phyloP scores from a whole-genome alignment of 23 tunicate species.

The Styela clava region DNA sequence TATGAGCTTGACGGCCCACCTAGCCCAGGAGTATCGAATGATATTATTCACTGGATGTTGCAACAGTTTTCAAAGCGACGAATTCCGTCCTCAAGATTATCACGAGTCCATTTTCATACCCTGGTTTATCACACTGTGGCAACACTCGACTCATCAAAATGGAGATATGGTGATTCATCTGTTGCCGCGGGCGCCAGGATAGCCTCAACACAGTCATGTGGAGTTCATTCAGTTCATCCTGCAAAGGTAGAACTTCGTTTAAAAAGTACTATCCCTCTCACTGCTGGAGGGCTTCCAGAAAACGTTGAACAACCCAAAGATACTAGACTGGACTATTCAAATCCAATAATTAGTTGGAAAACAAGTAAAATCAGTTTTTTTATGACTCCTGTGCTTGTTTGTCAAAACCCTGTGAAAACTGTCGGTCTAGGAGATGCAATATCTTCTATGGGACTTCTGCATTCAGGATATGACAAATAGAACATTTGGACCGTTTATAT shows the following conservation, averaged over 20 bases:
- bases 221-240: conserved; percentile 36
- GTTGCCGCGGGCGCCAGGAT: conserved; percentile 73
- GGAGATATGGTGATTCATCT: conserved; percentile 55
- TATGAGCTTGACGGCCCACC: conserved; percentile 46
- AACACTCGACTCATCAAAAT: conserved; percentile 26
- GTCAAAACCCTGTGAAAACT: conserved; percentile 75
- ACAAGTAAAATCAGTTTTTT: conserved; percentile 15
- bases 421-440: conserved; percentile 94
- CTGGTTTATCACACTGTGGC: conserved; percentile 58
- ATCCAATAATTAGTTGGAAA: conserved; percentile 50
- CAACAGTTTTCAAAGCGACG: not conserved
- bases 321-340: conserved; percentile 27
- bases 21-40: conserved; percentile 35
- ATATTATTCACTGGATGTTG: conserved; percentile 60
- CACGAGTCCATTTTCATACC: conserved; percentile 85
- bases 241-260: conserved; percentile 59
- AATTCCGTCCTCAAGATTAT: conserved; percentile 27
- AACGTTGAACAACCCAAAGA: not conserved
- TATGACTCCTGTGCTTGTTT: conserved; percentile 67
- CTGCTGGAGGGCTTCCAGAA: conserved; percentile 27
- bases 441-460: conserved; percentile 60
- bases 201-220: conserved; percentile 87
- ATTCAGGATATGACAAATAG: conserved; percentile 47
- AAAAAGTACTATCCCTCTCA: conserved; percentile 27
- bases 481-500: too few species aligned